Evolutionary conservation across 2,888 invertebrate genomes (phyloP).

Genomic region (Hydropsyche betteni): DNA sequence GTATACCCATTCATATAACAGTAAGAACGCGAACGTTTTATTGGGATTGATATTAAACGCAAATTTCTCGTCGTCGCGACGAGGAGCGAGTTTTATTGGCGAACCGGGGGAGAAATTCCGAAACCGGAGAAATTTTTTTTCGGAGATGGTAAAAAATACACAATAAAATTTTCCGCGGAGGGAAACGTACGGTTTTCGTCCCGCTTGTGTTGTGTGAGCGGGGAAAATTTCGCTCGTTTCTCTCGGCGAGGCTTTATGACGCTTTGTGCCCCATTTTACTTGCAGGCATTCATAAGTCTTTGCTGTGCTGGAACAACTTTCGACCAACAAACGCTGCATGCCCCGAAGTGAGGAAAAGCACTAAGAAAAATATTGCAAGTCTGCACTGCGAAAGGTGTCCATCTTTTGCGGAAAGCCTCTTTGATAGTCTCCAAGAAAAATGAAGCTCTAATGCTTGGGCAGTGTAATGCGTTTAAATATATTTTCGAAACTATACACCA

Average conservation of each 20-base stretch:
- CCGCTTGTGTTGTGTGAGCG: background rate
- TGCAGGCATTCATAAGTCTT: conserved; percentile 46
- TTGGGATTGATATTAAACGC: conserved; percentile 31
- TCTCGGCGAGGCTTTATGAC: conserved; percentile 39
- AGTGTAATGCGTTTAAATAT: too few relatives aligned
- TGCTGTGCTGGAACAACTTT: conserved; percentile 26
- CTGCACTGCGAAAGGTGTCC: background rate
- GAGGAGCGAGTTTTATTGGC: conserved; percentile 23
- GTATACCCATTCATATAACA: background rate
- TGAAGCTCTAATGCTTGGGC: conserved; percentile 14
- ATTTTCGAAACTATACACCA: too few relatives aligned
- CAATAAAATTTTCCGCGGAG: conserved; percentile 29
- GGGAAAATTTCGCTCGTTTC: conserved; percentile 17
- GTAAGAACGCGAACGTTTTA: conserved; percentile 22
- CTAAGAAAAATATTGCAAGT: conserved; percentile 18
- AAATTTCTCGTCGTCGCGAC: conserved; percentile 28
- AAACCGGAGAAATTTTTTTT: conserved; percentile 32
- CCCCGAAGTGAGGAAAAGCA: background rate
- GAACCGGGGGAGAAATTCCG: conserved; percentile 8
- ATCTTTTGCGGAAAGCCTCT: background rate
- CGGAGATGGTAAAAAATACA: conserved; percentile 33
- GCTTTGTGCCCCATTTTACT: conserved; percentile 45
- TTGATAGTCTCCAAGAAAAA: conserved; percentile 29
- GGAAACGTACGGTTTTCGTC: conserved; percentile 8
- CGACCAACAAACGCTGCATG: conserved; percentile 43